Conservation (phyloP, 2,113 vertebrate species). For the Lampris incognitus region DNA sequence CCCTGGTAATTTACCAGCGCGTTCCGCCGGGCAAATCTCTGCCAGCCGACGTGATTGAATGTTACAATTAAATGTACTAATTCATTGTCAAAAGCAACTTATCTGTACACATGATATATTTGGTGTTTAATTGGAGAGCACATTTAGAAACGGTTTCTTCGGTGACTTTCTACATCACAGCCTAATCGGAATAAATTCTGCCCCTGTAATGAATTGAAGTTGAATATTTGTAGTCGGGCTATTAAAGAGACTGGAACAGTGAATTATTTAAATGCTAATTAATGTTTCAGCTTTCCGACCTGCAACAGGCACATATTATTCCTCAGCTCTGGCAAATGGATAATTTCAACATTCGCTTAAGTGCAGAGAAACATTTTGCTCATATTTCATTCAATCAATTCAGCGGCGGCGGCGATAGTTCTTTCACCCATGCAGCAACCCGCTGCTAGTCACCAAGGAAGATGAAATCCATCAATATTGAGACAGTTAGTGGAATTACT, state of each 20-base stretch:
- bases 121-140: conserved; percentile 75
- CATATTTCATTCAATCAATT: conserved; percentile 72
- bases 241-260: conserved; percentile 70
- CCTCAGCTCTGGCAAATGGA: conserved; percentile 45
- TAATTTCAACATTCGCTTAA: conserved; percentile 55
- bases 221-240: conserved; percentile 70
- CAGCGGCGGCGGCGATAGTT: conserved; percentile 43
- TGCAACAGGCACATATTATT: conserved; percentile 70
- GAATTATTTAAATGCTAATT: conserved; percentile 82
- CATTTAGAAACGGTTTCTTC: conserved; percentile 70
- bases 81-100: conserved; percentile 81
- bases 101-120: conserved; percentile 79
- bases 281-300: conserved; percentile 76
- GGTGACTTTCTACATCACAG: conserved; percentile 57
- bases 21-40: conserved; percentile 70
- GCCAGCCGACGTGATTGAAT: conserved; percentile 76
- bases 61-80: conserved; percentile 80
- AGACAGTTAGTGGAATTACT: conserved; percentile 67
- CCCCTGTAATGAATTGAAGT: conserved; percentile 70
- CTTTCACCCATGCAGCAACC: conserved; percentile 49
- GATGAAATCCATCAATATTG: conserved; percentile 73
- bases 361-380: conserved; percentile 55
- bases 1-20: conserved; percentile 69
- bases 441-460: conserved; percentile 43
- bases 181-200: conserved; percentile 68